Conservation (phyloP, 2,113 vertebrate species). For the Pomatostomus ruficeps region DNA sequence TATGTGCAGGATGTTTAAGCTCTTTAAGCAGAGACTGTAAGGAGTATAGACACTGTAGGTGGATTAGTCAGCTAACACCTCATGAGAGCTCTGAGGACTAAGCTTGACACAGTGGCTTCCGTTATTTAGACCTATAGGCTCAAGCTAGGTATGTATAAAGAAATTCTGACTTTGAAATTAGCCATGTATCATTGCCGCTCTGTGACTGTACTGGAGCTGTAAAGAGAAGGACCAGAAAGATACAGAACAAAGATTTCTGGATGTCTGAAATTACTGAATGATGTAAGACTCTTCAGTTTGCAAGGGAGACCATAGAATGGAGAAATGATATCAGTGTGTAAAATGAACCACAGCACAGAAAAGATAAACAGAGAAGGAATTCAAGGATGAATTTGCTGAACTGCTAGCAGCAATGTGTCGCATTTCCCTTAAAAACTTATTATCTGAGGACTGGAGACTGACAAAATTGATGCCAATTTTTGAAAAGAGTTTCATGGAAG, state of each 20-base stretch:
- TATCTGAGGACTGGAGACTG: not conserved
- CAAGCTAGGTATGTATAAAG: not conserved
- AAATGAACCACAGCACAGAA: not conserved
- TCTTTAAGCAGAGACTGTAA: not conserved
- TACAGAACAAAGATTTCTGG: not conserved
- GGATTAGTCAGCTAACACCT: not conserved
- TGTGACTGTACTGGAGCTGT: not conserved
- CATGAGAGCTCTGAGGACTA: not conserved
- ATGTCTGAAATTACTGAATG: not conserved
- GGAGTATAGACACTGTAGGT: not conserved
- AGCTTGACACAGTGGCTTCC: not conserved
- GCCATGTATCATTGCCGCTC: not conserved
- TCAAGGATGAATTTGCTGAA: not conserved
- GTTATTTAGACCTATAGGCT: not conserved
- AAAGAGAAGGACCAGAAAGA: not conserved
- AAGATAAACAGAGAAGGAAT: not conserved
- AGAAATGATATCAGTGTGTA: not conserved
- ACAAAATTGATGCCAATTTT: not conserved
- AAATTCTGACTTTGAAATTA: not conserved
- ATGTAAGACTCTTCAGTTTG: not conserved
- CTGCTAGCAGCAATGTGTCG: not conserved
- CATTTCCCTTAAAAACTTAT: not conserved
- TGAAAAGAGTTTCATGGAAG: not conserved
- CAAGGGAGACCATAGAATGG: not conserved
- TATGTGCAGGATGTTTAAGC: not conserved